These are phyloP conservation scores for Macrotus californicus DNA, from an alignment of 2,113 vertebrate genomes.

Conservation along the genomic window DNA sequence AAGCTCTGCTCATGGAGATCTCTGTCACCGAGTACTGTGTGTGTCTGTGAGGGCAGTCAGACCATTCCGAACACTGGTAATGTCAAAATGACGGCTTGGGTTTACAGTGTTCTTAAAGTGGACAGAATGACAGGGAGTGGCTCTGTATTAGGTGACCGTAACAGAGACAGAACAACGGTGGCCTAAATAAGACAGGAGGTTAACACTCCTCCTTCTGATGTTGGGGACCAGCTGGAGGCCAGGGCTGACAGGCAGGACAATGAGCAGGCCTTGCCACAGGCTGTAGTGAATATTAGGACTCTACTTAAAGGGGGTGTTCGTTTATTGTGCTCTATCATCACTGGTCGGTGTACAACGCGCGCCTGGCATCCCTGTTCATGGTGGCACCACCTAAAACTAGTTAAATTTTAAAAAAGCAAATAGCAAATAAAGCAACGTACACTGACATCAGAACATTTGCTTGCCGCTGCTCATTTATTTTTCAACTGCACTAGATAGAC, in stretches of 20 bases:
- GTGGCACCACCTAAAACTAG: background rate
- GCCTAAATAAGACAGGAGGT: background rate
- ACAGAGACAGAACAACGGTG: slow-evolving; percentile 7
- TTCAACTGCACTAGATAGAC: slow-evolving; percentile 34
- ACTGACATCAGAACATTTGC: background rate
- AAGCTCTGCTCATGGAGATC: background rate
- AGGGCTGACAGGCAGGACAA: background rate
- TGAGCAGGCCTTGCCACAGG: background rate
- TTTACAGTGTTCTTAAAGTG: background rate
- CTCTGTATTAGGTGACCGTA: background rate
- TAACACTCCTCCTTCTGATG: background rate
- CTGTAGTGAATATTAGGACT: background rate
- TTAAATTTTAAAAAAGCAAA: background rate
- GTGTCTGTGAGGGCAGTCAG: background rate
- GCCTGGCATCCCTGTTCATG: background rate
- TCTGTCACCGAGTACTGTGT: background rate
- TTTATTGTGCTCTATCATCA: background rate
- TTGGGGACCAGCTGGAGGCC: background rate
- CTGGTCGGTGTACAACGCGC: background rate
- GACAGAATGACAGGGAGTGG: background rate
- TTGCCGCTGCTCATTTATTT: slow-evolving; percentile 37
- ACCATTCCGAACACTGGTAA: background rate
- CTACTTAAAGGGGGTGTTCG: background rate
- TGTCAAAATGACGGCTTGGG: background rate
- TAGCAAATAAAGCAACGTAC: background rate